phyloP scores from a whole-genome alignment of 2,888 invertebrate genomes.

The Merodon equestris region DNA sequence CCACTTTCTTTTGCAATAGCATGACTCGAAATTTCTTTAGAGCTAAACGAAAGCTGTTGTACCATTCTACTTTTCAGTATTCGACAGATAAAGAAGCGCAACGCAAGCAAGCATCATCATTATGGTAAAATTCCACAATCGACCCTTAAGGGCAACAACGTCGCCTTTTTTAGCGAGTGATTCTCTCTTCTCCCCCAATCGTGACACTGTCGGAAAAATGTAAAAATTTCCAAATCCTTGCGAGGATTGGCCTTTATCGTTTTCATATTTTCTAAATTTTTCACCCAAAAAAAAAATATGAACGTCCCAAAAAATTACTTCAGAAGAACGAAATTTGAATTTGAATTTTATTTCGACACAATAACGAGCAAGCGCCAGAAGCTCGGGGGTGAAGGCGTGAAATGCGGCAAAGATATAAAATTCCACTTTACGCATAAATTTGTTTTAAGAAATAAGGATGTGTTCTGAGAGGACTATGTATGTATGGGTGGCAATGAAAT shows the following conservation, averaged over 20 bases:
- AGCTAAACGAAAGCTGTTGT: slow-evolving; percentile 22
- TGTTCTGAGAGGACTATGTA: slow-evolving; percentile 17
- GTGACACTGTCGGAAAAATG: not conserved
- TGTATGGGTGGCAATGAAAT: slow-evolving; percentile 4
- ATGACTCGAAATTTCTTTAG: slow-evolving; percentile 23
- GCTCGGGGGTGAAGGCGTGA: not conserved
- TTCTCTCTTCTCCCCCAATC: not conserved
- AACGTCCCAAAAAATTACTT: slow-evolving; percentile 50
- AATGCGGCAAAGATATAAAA: slow-evolving; percentile 31
- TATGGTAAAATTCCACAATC: slow-evolving; percentile 54
- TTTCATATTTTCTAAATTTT: slow-evolving; percentile 57
- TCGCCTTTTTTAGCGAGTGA: not conserved
- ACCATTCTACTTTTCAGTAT: slow-evolving; percentile 16
- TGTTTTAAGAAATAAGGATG: slow-evolving; percentile 26
- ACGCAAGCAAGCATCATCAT: slow-evolving; percentile 61
- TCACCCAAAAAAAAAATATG: slow-evolving; percentile 14
- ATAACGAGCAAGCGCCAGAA: slow-evolving; percentile 1
- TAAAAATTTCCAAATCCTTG: slow-evolving; percentile 47
- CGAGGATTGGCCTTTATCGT: slow-evolving; percentile 57
- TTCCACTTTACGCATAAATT: slow-evolving; percentile 34
- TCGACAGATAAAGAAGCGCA: slow-evolving; percentile 59
- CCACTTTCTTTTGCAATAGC: not conserved
- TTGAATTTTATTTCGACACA: slow-evolving; percentile 56
- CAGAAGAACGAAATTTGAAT: slow-evolving; percentile 52
- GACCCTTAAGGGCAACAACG: slow-evolving; percentile 39